Percentiles rank a stretch among this genome's conserved stretches.
phyloP scores from a whole-genome alignment of 1,140 invertebrate genomes.

The Heliothis subflexa region DNA sequence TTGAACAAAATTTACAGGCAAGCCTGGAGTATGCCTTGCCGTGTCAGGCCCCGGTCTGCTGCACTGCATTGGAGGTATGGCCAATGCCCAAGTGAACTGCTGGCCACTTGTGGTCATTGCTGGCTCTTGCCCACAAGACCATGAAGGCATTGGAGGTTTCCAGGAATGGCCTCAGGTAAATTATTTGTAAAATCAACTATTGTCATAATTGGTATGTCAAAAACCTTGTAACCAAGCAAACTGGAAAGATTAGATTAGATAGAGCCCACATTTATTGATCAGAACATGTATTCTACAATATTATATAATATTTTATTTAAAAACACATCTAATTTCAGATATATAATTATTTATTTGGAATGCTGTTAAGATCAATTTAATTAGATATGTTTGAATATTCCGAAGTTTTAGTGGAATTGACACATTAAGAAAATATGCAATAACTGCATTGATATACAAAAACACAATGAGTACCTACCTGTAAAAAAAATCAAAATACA shows the following conservation, averaged over 20 bases:
- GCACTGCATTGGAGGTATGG: conserved; percentile 97
- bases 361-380: too few species aligned
- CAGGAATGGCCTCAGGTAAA: conserved; percentile 95
- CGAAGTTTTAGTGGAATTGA: too few species aligned
- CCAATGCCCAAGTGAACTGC: conserved; percentile 98
- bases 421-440: too few species aligned
- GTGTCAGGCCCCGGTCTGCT: conserved; percentile 98
- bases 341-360: too few species aligned
- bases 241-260: conserved; percentile 7
- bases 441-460: too few species aligned
- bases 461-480: too few species aligned
- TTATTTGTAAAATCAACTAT: neutral
- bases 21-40: conserved; percentile 96
- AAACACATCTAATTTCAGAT: too few species aligned
- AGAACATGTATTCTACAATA: too few species aligned
- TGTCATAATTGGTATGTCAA: neutral
- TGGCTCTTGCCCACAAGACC: conserved; percentile 95
- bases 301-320: too few species aligned
- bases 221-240: neutral
- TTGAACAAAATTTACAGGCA: conserved; percentile 82
- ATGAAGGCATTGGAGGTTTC: conserved; percentile 97
- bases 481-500: too few species aligned
- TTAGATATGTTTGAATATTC: too few species aligned
- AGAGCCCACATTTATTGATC: too few species aligned
- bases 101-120: conserved; percentile 98